These are phyloP conservation scores for Smutsia gigantea DNA, from an alignment of 2,797 vertebrate genomes.

Conservation along the genomic window DNA sequence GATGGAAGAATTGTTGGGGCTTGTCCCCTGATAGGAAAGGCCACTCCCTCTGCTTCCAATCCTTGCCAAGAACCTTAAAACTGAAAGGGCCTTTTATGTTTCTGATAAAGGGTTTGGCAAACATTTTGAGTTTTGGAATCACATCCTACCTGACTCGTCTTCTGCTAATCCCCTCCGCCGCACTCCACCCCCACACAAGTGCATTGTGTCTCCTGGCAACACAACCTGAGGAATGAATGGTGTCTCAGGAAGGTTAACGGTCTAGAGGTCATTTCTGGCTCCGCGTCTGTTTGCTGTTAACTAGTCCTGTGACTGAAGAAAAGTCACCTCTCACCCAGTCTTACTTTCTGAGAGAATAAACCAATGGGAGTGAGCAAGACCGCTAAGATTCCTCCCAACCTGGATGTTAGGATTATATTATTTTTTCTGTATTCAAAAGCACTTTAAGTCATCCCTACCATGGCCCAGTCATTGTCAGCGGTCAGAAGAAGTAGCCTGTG, in stretches of 20 bases:
- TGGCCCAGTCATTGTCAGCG: not conserved
- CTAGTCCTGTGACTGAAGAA: not conserved
- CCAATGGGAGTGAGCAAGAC: not conserved
- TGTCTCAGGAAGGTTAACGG: constrained; percentile 54
- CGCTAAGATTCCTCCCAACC: not conserved
- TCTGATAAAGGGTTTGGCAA: constrained; percentile 77
- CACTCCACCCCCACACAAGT: not conserved
- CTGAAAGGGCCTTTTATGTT: constrained; percentile 79
- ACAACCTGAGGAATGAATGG: constrained; percentile 30
- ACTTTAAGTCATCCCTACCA: not conserved
- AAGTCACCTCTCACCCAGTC: not conserved
- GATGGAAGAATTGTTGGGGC: constrained; percentile 40
- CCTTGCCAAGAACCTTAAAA: constrained; percentile 71
- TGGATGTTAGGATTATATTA: not conserved
- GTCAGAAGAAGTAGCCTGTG: not conserved
- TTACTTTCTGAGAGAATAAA: constrained; percentile 14
- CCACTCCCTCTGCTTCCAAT: constrained; percentile 71
- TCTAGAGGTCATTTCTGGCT: constrained; percentile 48
- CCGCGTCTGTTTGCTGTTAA: constrained; percentile 40
- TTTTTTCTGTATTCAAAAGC: not conserved
- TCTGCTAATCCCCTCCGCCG: constrained; percentile 54
- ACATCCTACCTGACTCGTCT: constrained; percentile 61
- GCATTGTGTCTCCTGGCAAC: constrained; percentile 69
- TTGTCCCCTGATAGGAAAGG: constrained; percentile 68
- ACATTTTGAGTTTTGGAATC: constrained; percentile 67